Evolutionary conservation across 2,797 vertebrate genomes (phyloP), one percentile per base, ranked within the genome.

Genomic region (Hoplostethus atlanticus): DNA sequence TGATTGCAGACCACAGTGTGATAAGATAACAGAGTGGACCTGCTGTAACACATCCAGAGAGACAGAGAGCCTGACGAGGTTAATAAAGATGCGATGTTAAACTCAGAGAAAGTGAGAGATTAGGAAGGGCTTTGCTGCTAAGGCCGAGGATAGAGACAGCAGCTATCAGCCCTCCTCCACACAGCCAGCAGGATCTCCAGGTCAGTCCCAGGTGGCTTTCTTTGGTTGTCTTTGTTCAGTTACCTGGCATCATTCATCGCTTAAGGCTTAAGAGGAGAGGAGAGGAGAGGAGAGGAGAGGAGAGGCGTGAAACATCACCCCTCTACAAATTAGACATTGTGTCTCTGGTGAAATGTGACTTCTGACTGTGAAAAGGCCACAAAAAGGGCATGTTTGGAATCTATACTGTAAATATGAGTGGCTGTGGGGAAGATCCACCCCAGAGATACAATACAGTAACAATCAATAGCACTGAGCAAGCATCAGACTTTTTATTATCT

Each of bases 391-490:
- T 61, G 28, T 34, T 30, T 25, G 46, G 52, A 69, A 71, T 60
- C 56, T 9, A 30, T 13, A 6, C 28, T 31, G 68, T 53, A 59
- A 76, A 42, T 34, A n/a, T 36, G 28, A 60, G 42, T 74, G 25
- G 53, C 31, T 8, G 69, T 76, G 28, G 28, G 3, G 28, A 64
- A 73, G 70, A 63, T 65, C 67, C 60, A 55, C 60, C 38, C 54
- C 54, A 51, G 76, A 86, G 85, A 67, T 74, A 62, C 74, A 50
- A 63, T 59, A 51, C 47, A 54, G 68, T 68, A 80, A 73, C 71
- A 84, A 92, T 93, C 89, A 73, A 94, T 90, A 90, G 57, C 70
- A 78, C 75, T 77, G 87, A 89, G 83, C 75, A 85, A 79, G 77
- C 84, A 70, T 88, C 73, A 75, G 69, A 86, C 77, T 82, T 89